Conservation (phyloP, 2,113 vertebrate genomes). For the Mungos mungo region DNA sequence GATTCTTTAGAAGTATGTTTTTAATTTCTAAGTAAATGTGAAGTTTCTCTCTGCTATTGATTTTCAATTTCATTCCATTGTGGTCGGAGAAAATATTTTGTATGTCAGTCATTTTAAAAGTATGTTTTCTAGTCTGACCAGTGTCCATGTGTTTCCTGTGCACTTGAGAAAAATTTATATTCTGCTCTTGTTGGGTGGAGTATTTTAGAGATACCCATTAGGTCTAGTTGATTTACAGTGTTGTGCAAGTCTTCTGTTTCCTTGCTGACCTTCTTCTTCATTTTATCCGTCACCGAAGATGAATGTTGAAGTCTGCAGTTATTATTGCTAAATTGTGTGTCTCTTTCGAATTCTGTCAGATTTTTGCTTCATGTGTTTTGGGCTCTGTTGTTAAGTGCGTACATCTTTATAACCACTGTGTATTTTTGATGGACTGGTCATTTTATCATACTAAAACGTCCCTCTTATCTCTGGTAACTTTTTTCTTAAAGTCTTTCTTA, state of each 20-base stretch:
- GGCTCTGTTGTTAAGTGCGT: background rate
- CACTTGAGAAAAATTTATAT: background rate
- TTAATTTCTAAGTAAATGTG: background rate
- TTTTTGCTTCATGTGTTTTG: background rate
- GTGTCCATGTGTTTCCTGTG: background rate
- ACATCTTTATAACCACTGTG: background rate
- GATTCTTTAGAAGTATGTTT: background rate
- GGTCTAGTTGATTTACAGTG: background rate
- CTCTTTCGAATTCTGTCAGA: background rate
- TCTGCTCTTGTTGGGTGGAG: background rate
- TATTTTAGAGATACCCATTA: background rate
- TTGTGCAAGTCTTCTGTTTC: background rate
- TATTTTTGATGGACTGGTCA: background rate
- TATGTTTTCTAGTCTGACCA: background rate
- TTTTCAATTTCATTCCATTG: background rate
- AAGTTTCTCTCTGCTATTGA: background rate
- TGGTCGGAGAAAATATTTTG: background rate
- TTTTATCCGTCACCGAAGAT: background rate
- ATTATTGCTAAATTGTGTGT: background rate
- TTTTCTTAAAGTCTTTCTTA: background rate
- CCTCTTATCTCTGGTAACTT: background rate
- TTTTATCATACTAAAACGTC: background rate
- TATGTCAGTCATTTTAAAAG: background rate
- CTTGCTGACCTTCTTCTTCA: background rate
- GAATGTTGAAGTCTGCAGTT: background rate